phyloP scores from a whole-genome alignment of 2,888 invertebrate genomes.

The Sarcophaga variegata region DNA sequence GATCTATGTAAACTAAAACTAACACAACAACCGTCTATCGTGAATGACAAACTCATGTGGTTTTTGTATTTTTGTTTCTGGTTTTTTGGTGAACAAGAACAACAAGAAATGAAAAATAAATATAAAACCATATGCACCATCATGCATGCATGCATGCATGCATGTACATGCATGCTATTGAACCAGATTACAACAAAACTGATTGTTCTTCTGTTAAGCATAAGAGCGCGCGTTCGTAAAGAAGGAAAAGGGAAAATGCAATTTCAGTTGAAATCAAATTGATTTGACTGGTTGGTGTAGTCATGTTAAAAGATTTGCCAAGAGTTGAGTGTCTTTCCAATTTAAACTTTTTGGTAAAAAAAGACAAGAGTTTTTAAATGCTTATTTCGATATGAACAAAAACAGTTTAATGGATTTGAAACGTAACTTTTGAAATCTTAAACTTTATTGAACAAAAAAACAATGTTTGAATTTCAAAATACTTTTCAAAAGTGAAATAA shows the following conservation, averaged over 20 bases:
- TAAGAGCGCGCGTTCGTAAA: neutral
- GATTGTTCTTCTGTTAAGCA: neutral
- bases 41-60: neutral
- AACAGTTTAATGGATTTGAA: too few relatives aligned
- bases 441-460: too few relatives aligned
- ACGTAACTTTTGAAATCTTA: too few relatives aligned
- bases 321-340: neutral
- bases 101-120: neutral
- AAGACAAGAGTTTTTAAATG: neutral
- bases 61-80: neutral
- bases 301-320: slow-evolving; percentile 12
- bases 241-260: slow-evolving; percentile 1
- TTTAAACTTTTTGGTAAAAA: neutral
- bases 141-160: too few relatives aligned
- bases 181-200: neutral
- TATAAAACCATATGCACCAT: too few relatives aligned
- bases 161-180: neutral
- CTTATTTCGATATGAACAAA: too few relatives aligned
- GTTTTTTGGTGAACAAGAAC: neutral
- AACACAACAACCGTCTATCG: neutral
- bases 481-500: too few relatives aligned
- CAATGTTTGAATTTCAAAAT: too few relatives aligned
- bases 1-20: neutral
- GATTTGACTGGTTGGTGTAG: neutral
- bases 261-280: slow-evolving; percentile 22